Base-by-base conservation (phyloP, 2,888 invertebrate genomes). In the Lycophotia porphyrea region DNA sequence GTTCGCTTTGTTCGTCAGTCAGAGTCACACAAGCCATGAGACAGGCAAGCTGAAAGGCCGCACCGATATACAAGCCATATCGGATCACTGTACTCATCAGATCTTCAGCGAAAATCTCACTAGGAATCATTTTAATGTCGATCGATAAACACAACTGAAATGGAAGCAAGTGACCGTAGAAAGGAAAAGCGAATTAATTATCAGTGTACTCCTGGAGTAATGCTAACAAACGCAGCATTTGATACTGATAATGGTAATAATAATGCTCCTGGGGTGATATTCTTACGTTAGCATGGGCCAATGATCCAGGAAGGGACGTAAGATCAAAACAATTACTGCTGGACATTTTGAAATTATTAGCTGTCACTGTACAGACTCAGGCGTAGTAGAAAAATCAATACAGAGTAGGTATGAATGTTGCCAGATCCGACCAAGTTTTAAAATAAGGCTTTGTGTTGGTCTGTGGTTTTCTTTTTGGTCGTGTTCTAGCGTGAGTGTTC, bases 21-120 rank as follows among this genome's bases (percentile, higher is more conserved):
- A 98, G 97, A 78, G 98, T 97, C 67, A 99, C 97, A 85, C 98
- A 98, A 34, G 98, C 98, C 69, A 98, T 97, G 82, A 99, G 97
- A 90, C 99, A 99, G 36, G 98, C 95, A 74, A 99, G 94, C 94
- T 99, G 99, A 90, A 99, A 99, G n/a, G 98, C 97, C 27, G 99
- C 99, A 9, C 98, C 98, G 55, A 98, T 95, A 90, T 98, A 98
- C 9, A 99, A 95, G 24, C 99, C 98, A 93, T 98, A 98, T 49
- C 98, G 97, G 47, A 98, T 97, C 78, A 98, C 94, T 27, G 97
- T 97, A 81, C 98, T 98, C 88, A 98, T 97, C 87, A 98, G 94
- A 91, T 98, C 98, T 93, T 98, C 98, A 42, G 97, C 93, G 77
- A 95, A 96, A 84, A 96, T 95, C 86, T 96, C 96, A 83, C 86